These are phyloP conservation scores for Trichomycterus rosablanca DNA, from an alignment of 2,113 vertebrate species.

Conservation along the genomic window DNA sequence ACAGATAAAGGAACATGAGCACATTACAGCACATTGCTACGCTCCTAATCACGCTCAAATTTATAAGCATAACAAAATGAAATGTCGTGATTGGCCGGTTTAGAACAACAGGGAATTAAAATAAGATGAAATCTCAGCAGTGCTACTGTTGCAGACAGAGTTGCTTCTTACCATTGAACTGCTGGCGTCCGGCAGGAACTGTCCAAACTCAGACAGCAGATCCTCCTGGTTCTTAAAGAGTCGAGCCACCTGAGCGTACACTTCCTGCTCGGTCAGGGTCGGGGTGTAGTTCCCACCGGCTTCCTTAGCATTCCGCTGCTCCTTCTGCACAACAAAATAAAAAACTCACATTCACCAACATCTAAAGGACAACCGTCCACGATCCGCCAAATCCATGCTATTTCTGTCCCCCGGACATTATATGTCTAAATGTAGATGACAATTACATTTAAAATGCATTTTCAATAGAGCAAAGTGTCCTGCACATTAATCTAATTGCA, in stretches of 20 bases:
- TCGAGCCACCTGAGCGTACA: slow-evolving; percentile 93
- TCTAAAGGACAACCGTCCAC: background rate
- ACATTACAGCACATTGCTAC: background rate
- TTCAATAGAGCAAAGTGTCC: too few relatives aligned
- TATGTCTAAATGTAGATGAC: too few relatives aligned
- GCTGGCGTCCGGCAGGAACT: slow-evolving; percentile 96
- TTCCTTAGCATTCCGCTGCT: slow-evolving; percentile 97
- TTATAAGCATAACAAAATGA: too few relatives aligned
- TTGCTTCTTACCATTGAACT: slow-evolving; percentile 80
- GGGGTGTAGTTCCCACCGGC: slow-evolving; percentile 96
- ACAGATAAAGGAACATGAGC: slow-evolving; percentile 27
- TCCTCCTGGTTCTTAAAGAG: slow-evolving; percentile 99
- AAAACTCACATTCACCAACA: too few relatives aligned
- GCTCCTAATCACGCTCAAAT: background rate
- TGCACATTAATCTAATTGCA: too few relatives aligned
- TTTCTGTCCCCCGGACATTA: too few relatives aligned
- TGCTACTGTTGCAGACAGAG: too few relatives aligned
- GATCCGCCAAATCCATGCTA: too few relatives aligned
- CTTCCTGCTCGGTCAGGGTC: slow-evolving; percentile 92
- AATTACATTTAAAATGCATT: too few relatives aligned
- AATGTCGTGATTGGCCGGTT: too few relatives aligned
- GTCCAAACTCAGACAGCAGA: slow-evolving; percentile 93
- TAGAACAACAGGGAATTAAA: too few relatives aligned
- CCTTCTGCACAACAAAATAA: slow-evolving; percentile 77
- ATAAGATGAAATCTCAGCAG: too few relatives aligned